Evolutionary conservation across 2,888 invertebrate species (phyloP), one percentile per base, ranked within the genome.

Genomic region (Electrophaes corylata): DNA sequence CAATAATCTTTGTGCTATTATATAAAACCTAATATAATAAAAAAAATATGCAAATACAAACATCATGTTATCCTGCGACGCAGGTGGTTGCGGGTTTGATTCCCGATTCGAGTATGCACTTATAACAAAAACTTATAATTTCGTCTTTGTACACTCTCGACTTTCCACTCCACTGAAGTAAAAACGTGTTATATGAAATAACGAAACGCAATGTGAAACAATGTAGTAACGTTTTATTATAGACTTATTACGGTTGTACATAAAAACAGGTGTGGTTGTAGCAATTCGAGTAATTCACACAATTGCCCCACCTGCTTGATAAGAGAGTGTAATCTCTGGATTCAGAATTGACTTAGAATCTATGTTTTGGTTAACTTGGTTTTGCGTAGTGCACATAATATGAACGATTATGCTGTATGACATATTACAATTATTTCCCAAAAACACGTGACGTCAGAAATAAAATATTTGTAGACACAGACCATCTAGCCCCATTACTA

Each of bases 231-330:
- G 18, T 31, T 47, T 47, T 29, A 48, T 48, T 40, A n/a, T 33
- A 33, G 19, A 4, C 26, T 49, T 53, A n/a, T 51, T 53, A 46
- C 20, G 19, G 44, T 29, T 12, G 45, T 29, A 57, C 12, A 55
- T 51, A 52, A 48, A 57, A 45, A 48, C 37, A 50, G 19, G 43
- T 50, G 19, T 53, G 43, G 47, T 44, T 26, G 47, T 56, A 39
- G 37, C 46, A 54, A 48, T 61, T 59, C 35, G 46, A 39, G 37
- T 44, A 54, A 48, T 61, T 59, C 35, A 49, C 10, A 39, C 23
- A 41, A 52, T 51, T 37, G 16, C 19, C 35, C 12, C 26, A 52
- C 43, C 44, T 53, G 52, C 6, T 8, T 26, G 26, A n/a, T 18
- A 10, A 26, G 41, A 51, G 19, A 14, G 14, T 40, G 26, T 45